Conservation (phyloP, 2,797 vertebrate species). For the Pipistrellus pygmaeus region DNA sequence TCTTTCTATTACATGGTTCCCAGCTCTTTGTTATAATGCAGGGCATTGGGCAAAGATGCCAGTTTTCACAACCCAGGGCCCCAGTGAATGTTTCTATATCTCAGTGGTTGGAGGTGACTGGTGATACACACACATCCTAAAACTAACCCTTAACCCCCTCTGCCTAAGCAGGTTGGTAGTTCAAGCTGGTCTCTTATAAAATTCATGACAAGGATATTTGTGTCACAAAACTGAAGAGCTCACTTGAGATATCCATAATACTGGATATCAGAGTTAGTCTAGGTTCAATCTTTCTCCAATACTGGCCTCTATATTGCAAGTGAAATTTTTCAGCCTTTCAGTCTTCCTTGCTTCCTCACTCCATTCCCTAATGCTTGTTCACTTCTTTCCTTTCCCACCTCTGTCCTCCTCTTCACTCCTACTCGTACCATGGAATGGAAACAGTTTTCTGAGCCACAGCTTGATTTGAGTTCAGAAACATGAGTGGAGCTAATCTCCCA, state of each 20-base stretch:
- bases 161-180: neutral
- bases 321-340: neutral
- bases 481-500: neutral
- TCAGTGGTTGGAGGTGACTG: neutral
- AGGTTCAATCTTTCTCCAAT: neutral
- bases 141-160: neutral
- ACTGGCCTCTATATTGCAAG: fast-evolving
- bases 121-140: neutral
- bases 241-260: neutral
- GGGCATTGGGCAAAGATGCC: neutral
- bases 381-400: neutral
- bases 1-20: neutral
- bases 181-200: neutral
- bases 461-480: neutral
- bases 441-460: neutral
- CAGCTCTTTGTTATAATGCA: neutral
- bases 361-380: neutral
- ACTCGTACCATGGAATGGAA: neutral
- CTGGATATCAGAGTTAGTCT: neutral
- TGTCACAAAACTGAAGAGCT: neutral
- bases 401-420: neutral
- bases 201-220: neutral
- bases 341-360: neutral
- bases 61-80: neutral
- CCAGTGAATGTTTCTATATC: neutral